A percentile compares a stretch with the other conserved stretches of the same genome.
Evolutionary conservation across 2,113 vertebrate genomes (phyloP).

Genomic region (Xenopus borealis): DNA sequence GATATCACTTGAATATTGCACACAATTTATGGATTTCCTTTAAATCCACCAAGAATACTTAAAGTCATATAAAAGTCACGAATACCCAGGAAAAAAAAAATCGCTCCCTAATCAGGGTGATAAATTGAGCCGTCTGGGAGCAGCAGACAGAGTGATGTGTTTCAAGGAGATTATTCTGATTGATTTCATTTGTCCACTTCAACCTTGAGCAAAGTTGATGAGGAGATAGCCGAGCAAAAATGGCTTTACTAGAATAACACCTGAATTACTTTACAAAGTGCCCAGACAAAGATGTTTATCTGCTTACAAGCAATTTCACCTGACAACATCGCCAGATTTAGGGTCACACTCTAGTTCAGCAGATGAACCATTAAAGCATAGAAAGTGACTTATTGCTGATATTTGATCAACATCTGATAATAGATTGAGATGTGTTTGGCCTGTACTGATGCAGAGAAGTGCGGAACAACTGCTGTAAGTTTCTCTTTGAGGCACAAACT

Average conservation of each 20-base stretch:
- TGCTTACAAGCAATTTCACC: too few relatives aligned
- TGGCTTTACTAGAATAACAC: conserved; percentile 16
- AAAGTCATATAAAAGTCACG: conserved; percentile 42
- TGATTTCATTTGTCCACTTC: conserved; percentile 41
- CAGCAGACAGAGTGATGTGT: conserved; percentile 21
- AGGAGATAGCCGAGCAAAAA: conserved; percentile 35
- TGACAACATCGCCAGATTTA: too few relatives aligned
- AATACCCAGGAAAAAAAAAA: conserved; percentile 30
- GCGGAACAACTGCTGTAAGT: too few relatives aligned
- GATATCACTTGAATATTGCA: conserved; percentile 14
- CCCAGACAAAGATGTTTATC: conserved; percentile 28
- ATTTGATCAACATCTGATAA: too few relatives aligned
- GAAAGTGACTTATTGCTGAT: too few relatives aligned
- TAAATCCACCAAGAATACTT: conserved; percentile 21
- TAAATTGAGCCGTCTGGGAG: conserved; percentile 30
- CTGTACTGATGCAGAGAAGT: too few relatives aligned
- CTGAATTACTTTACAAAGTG: conserved; percentile 20
- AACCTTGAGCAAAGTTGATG: conserved; percentile 42
- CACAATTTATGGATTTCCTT: conserved; percentile 15
- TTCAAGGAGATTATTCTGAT: conserved; percentile 43
- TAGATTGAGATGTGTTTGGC: too few relatives aligned
- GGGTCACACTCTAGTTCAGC: too few relatives aligned
- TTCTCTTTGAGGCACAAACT: too few relatives aligned
- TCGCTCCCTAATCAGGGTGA: conserved; percentile 34
- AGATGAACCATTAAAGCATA: too few relatives aligned